Conservation (phyloP, 2,888 invertebrate genomes). For the Ichneumon xanthorius region DNA sequence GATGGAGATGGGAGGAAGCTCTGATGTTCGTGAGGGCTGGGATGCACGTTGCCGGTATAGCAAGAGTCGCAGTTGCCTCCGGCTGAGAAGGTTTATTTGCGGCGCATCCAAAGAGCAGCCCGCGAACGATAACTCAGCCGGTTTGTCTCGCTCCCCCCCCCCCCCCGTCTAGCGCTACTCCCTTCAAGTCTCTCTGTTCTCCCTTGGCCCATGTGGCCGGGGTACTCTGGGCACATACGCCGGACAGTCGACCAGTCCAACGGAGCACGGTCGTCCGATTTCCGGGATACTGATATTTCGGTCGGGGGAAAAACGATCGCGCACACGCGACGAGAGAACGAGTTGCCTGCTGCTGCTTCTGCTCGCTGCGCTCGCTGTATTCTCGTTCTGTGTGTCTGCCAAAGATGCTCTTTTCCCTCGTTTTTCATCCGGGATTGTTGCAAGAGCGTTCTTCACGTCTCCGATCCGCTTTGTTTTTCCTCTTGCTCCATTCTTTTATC, state of each 20-base stretch:
- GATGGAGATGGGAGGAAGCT: conserved; percentile 38
- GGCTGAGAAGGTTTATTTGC: conserved; percentile 70
- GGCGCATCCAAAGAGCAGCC: conserved; percentile 71
- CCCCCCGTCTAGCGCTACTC: conserved; percentile 16
- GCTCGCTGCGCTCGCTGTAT: conserved; percentile 21
- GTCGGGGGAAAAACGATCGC: conserved; percentile 59
- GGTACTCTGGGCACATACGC: conserved; percentile 25
- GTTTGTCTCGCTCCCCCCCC: conserved; percentile 65
- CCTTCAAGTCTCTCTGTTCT: conserved; percentile 7
- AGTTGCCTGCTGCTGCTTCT: conserved; percentile 34
- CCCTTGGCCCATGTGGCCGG: conserved; percentile 24
- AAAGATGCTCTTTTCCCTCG: conserved; percentile 58
- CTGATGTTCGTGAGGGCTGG: conserved; percentile 35
- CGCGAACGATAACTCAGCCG: conserved; percentile 69
- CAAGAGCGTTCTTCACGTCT: conserved; percentile 46
- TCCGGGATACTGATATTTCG: conserved; percentile 70
- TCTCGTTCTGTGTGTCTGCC: conserved; percentile 53
- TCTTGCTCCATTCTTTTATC: conserved; percentile 17
- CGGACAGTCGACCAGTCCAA: conserved; percentile 61
- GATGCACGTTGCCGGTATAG: conserved; percentile 35
- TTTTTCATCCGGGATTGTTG: conserved; percentile 61
- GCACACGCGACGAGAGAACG: conserved; percentile 51
- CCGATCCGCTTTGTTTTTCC: conserved; percentile 31
- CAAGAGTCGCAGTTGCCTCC: conserved; percentile 53
- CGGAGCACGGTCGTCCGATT: conserved; percentile 62